Percentiles rank a stretch among this genome's conserved stretches.
Evolutionary conservation across 2,888 invertebrate species (phyloP).

Genomic region (Halocaridina rubra): DNA sequence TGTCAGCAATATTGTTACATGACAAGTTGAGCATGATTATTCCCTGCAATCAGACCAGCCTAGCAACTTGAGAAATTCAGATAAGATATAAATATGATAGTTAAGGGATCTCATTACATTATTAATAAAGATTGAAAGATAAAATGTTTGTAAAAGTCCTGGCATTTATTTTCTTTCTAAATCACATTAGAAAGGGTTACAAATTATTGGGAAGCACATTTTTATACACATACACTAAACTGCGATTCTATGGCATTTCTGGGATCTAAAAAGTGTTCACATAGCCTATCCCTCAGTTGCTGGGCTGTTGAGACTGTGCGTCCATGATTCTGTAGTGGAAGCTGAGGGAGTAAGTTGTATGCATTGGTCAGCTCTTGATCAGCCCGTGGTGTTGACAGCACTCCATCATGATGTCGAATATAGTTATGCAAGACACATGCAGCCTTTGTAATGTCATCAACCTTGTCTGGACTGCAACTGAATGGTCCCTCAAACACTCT

Average conservation of each 20-base stretch:
- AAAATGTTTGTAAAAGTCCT: not conserved
- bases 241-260: slow-evolving; percentile 29
- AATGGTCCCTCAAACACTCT: slow-evolving; percentile 26
- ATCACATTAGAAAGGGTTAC: not conserved
- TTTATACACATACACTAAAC: slow-evolving; percentile 28
- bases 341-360: slow-evolving; percentile 34
- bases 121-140: slow-evolving; percentile 16
- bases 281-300: slow-evolving; percentile 20
- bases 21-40: not conserved
- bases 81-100: slow-evolving; percentile 7
- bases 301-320: slow-evolving; percentile 20
- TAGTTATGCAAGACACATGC: not conserved
- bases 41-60: slow-evolving; percentile 1
- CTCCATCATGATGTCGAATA: slow-evolving; percentile 6
- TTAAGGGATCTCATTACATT: slow-evolving; percentile 8
- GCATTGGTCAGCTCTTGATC: slow-evolving; percentile 35
- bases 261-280: slow-evolving; percentile 38
- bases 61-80: slow-evolving; percentile 22
- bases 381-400: slow-evolving; percentile 17
- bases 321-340: slow-evolving; percentile 20
- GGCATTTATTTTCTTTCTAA: not conserved
- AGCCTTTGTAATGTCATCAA: slow-evolving; percentile 18
- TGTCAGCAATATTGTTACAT: not conserved
- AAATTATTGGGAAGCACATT: slow-evolving; percentile 6
- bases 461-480: slow-evolving; percentile 33